Conservation (phyloP, 2,888 invertebrate genomes). For the Mamestra brassicae region DNA sequence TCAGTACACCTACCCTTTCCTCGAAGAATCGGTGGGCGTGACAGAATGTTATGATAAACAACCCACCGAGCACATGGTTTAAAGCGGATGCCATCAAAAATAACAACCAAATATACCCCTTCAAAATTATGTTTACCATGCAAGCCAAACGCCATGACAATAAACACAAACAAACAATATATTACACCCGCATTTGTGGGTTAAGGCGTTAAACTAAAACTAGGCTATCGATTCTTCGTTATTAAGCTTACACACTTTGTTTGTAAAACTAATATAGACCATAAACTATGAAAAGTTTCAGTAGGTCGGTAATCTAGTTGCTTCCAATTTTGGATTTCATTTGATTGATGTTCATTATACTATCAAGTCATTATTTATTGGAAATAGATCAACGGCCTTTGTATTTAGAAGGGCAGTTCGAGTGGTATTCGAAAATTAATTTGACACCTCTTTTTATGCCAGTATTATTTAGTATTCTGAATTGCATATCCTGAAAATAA, state of each 20-base stretch:
- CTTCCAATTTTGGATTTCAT: constrained; percentile 32
- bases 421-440: constrained; percentile 18
- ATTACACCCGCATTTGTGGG: constrained; percentile 31
- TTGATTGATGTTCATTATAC: constrained; percentile 38
- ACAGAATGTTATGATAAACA: constrained; percentile 23
- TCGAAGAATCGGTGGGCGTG: constrained; percentile 15
- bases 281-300: constrained; percentile 43
- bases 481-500: neutral
- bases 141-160: constrained; percentile 28
- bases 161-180: constrained; percentile 48
- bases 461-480: too few relatives aligned
- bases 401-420: neutral
- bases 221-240: constrained; percentile 64
- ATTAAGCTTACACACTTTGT: constrained; percentile 36
- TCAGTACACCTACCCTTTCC: neutral
- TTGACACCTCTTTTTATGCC: neutral
- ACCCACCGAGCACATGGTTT: constrained; percentile 25
- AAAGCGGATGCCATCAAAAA: constrained; percentile 27
- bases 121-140: constrained; percentile 30
- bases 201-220: constrained; percentile 52
- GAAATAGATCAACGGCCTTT: constrained; percentile 4
- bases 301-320: constrained; percentile 43
- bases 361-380: constrained; percentile 34
- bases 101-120: constrained; percentile 16
- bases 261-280: constrained; percentile 34